phyloP scores from a whole-genome alignment of 2,113 vertebrate genomes.

The Centropus unirufus region DNA sequence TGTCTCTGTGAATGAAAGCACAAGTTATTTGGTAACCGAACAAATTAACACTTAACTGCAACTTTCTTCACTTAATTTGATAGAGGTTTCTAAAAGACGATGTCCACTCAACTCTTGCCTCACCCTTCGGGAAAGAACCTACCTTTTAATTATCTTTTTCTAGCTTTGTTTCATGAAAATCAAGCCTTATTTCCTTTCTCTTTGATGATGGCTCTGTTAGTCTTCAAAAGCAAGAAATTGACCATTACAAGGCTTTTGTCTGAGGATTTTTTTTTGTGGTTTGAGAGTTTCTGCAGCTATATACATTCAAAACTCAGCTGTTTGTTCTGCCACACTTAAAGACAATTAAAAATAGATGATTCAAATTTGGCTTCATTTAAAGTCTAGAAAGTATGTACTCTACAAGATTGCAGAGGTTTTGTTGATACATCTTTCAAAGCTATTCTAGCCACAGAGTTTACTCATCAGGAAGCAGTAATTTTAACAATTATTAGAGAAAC shows the following conservation, averaged over 20 bases:
- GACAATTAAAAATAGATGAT: conserved; percentile 19
- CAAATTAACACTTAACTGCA: not conserved
- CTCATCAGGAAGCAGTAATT: not conserved
- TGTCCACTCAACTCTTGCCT: not conserved
- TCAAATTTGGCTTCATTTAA: conserved; percentile 9
- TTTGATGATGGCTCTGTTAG: not conserved
- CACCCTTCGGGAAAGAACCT: not conserved
- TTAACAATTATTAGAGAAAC: not conserved
- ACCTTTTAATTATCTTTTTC: not conserved
- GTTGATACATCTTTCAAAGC: not conserved
- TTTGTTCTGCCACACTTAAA: not conserved
- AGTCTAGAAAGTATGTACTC: not conserved
- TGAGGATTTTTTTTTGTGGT: not conserved
- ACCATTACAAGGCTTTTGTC: not conserved
- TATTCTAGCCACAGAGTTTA: not conserved
- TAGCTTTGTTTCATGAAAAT: not conserved
- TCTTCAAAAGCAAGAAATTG: not conserved
- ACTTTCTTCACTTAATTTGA: not conserved
- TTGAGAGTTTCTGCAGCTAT: not conserved
- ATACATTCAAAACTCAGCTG: not conserved
- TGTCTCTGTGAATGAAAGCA: not conserved
- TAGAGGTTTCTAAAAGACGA: not conserved
- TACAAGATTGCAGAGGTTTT: not conserved
- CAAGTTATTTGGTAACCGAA: not conserved
- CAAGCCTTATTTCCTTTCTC: not conserved